Conservation (phyloP, 2,888 invertebrate species). For the Xestia rhomboidea region DNA sequence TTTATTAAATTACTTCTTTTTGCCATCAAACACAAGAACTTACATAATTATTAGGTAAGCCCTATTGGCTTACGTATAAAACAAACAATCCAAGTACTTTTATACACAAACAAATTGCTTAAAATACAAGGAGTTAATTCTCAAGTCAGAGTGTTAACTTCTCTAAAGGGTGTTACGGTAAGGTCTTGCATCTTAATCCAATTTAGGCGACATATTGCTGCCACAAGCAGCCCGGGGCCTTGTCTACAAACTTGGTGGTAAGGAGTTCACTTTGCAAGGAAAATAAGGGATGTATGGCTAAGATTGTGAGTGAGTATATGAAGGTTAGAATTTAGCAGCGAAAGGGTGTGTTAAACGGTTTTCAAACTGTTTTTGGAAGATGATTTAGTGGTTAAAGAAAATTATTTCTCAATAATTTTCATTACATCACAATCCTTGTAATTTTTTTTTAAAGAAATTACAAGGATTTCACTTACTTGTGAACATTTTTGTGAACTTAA, state of each 20-base stretch:
- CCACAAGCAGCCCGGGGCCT: constrained; percentile 56
- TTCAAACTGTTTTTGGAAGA: not conserved
- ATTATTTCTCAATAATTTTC: too few species aligned
- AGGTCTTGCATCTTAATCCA: constrained; percentile 64
- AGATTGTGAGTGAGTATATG: not conserved
- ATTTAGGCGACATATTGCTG: constrained; percentile 61
- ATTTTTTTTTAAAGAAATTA: too few species aligned
- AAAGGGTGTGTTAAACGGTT: not conserved
- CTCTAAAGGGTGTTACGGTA: constrained; percentile 44
- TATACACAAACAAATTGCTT: constrained; percentile 11
- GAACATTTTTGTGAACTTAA: too few species aligned
- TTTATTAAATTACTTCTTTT: too few species aligned
- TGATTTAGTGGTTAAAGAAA: not conserved
- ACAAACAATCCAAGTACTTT: not conserved
- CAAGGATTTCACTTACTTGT: too few species aligned
- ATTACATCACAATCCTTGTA: too few species aligned
- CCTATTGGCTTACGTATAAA: too few species aligned
- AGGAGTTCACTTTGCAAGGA: constrained; percentile 44
- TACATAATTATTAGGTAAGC: too few species aligned
- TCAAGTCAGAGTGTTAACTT: constrained; percentile 45
- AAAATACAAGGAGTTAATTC: constrained; percentile 35
- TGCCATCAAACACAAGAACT: too few species aligned
- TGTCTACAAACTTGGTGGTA: constrained; percentile 55
- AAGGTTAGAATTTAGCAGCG: not conserved
- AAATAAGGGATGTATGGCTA: constrained; percentile 38